These are phyloP conservation scores for Alitta virens DNA, from an alignment of 2,888 invertebrate species.

Conservation along the genomic window DNA sequence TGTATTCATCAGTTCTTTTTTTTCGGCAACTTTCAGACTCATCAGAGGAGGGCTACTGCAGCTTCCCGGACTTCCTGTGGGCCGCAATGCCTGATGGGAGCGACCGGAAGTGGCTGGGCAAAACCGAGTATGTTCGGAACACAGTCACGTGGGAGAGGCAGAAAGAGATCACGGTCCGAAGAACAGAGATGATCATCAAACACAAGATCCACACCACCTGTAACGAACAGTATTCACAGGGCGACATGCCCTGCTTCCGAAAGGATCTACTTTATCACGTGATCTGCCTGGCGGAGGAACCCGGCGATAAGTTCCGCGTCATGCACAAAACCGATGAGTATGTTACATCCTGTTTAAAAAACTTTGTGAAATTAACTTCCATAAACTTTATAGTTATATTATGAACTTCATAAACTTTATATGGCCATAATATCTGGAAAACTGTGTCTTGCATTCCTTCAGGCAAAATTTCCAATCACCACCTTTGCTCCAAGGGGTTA, in stretches of 20 bases:
- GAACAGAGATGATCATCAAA: constrained; percentile 20
- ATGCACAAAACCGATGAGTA: constrained; percentile 8
- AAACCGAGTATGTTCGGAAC: constrained; percentile 24
- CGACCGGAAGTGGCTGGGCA: constrained; percentile 27
- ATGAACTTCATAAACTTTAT: no score
- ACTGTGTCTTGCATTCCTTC: no score
- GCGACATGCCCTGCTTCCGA: constrained; percentile 10
- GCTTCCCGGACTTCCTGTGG: constrained; percentile 26
- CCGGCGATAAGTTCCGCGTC: constrained; percentile 14
- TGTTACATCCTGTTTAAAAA: no score
- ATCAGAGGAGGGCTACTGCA: constrained; percentile 23
- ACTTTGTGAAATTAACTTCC: no score
- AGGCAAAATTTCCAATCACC: no score
- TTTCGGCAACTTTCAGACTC: constrained; percentile 2
- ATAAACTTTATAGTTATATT: no score
- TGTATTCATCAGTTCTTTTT: no score
- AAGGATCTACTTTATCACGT: constrained; percentile 9
- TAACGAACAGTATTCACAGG: constrained; percentile 2
- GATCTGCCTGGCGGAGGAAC: constrained; percentile 19
- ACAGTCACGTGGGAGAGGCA: constrained; percentile 25
- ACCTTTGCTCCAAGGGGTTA: no score
- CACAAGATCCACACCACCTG: constrained; percentile 16
- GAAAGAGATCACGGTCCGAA: constrained; percentile 20
- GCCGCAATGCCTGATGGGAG: constrained; percentile 12
- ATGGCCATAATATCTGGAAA: no score